Evolutionary conservation across 2,888 invertebrate genomes (phyloP), one percentile per base, ranked within the genome.

Genomic region (Taenaris catops): DNA sequence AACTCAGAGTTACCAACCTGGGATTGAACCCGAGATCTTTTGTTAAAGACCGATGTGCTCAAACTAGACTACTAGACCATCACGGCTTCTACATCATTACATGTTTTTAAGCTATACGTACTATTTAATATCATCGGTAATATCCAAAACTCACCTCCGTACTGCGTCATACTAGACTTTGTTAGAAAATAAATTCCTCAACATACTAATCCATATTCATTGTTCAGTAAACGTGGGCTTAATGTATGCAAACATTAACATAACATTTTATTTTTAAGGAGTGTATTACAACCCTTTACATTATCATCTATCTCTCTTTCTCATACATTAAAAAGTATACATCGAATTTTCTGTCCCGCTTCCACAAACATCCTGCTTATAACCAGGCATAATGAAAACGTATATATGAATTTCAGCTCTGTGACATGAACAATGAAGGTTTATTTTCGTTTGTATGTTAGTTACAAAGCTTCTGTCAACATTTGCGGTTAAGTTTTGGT

Each of bases 401-500:
- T 9, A 8, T 12, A 31, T 28, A 12, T n/a, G n/a, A 57, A 36
- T 39, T 49, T 41, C 18, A 32, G 34, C 54, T 49, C 41, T 55
- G n/a, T n/a, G n/a, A n/a, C 6, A 3, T 0, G 1, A 4, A 1
- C 0, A 0, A 0, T 18, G 63, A 63, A 40, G 47, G 63, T 59
- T 41, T 26, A 44, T 33, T 56, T 65, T 67, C 14, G 32, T 31
- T 34, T 53, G 19, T 47, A 14, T 18, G 20, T 2, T 14, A 11
- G 20, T 38, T 44, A 39, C 44, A 47, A 58, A 53, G 61, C 58
- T 61, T 65, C 65, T 73, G 80, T 78, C 75, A 79, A 78, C 75
- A 68, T 73, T 78, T 78, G 81, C 58, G 80, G 78, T 74, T 59
- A 68, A 57, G 62, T 69, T 75, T 73, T 61, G 75, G 73, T 75